Conservation (phyloP, 2,888 invertebrate species). For the Pyrocoelia pectoralis region DNA sequence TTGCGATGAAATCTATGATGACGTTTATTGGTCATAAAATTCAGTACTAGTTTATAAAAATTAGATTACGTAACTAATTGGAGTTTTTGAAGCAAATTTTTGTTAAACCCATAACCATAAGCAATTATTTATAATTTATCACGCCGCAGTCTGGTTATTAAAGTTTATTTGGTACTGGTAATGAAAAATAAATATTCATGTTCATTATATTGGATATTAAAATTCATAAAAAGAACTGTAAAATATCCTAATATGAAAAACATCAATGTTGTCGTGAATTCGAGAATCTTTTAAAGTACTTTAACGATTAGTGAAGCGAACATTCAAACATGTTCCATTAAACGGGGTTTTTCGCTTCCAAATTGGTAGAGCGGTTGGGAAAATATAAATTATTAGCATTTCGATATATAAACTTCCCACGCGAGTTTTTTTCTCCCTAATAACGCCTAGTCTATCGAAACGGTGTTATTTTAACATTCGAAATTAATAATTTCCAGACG, state of each 20-base stretch:
- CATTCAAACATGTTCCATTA: constrained; percentile 23
- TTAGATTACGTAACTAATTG: constrained; percentile 16
- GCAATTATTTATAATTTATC: constrained; percentile 24
- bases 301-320: constrained; percentile 11
- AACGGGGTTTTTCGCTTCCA: constrained; percentile 14
- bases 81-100: constrained; percentile 18
- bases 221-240: constrained; percentile 24
- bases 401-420: not conserved
- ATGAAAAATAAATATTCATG: constrained; percentile 34
- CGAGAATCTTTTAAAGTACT: constrained; percentile 19
- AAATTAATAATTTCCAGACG: too few species aligned
- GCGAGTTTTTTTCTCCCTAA: not conserved
- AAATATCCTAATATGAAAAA: constrained; percentile 20
- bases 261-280: constrained; percentile 18
- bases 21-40: constrained; percentile 27
- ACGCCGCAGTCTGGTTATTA: constrained; percentile 21
- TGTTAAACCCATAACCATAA: not conserved
- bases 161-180: constrained; percentile 23
- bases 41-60: constrained; percentile 25
- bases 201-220: constrained; percentile 25
- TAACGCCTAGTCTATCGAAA: too few species aligned
- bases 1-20: constrained; percentile 23
- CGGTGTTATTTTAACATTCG: too few species aligned
- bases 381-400: constrained; percentile 13
- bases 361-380: constrained; percentile 14